phyloP scores from a whole-genome alignment of 2,113 vertebrate species.

The Pangasianodon hypophthalmus region DNA sequence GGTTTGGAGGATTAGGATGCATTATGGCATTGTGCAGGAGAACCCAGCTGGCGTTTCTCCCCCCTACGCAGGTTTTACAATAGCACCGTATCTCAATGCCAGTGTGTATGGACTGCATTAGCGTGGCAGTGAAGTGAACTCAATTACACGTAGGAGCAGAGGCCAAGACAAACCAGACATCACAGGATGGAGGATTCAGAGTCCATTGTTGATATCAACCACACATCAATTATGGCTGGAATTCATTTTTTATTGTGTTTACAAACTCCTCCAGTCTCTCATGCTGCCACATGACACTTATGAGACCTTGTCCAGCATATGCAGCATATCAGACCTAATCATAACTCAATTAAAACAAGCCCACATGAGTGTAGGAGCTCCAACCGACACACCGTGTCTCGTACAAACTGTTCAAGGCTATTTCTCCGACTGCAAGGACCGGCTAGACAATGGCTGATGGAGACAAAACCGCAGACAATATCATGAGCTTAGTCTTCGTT shows the following conservation, averaged over 20 bases:
- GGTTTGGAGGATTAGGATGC: slow-evolving; percentile 1
- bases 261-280: not conserved
- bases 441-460: slow-evolving; percentile 7
- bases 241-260: not conserved
- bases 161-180: slow-evolving; percentile 61
- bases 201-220: slow-evolving; percentile 61
- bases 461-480: not conserved
- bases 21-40: slow-evolving; percentile 34
- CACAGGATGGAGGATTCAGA: slow-evolving; percentile 46
- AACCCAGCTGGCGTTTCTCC: slow-evolving; percentile 42
- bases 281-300: not conserved
- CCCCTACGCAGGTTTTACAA: not conserved
- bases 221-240: slow-evolving; percentile 45
- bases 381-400: not conserved
- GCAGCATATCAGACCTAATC: slow-evolving; percentile 7
- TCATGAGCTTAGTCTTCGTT: too few relatives aligned
- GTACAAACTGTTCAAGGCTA: slow-evolving; percentile 38
- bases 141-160: slow-evolving; percentile 65
- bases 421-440: not conserved
- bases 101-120: not conserved
- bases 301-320: slow-evolving; percentile 36
- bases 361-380: not conserved
- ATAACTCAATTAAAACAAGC: not conserved
- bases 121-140: slow-evolving; percentile 61
- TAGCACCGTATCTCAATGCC: not conserved